phyloP scores from a whole-genome alignment of 2,797 vertebrate species.

The Clarias pachynema region DNA sequence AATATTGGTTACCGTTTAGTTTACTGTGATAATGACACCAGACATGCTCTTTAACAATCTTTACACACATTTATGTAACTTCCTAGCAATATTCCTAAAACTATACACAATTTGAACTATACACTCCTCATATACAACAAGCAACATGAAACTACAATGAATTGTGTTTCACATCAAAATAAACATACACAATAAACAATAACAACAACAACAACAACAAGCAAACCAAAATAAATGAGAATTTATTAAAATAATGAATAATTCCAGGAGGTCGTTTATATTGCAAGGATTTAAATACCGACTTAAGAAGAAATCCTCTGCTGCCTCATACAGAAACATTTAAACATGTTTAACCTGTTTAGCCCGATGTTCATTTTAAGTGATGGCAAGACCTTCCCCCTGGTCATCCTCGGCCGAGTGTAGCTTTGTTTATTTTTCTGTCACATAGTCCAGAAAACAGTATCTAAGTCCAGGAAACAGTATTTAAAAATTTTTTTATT shows the following conservation, averaged over 20 bases:
- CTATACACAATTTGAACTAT: not conserved
- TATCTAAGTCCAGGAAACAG: no score
- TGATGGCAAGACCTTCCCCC: not conserved
- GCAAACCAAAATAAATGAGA: not conserved
- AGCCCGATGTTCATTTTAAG: not conserved
- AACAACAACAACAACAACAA: no score
- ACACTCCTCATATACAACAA: not conserved
- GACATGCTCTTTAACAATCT: not conserved
- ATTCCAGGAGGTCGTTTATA: not conserved
- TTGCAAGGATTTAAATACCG: not conserved
- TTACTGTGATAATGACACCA: not conserved
- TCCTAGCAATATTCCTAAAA: not conserved
- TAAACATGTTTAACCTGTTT: not conserved
- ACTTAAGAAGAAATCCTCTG: not conserved
- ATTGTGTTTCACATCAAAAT: not conserved
- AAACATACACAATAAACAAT: not conserved
- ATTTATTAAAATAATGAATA: not conserved
- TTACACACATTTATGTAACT: not conserved
- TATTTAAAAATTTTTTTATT: no score
- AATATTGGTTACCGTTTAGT: not conserved
- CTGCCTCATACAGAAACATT: not conserved
- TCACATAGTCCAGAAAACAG: no score
- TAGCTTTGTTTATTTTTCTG: not conserved
- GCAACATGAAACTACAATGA: not conserved
- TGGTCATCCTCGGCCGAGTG: not conserved